Conservation (phyloP, 92 coral and sea anemone species). For the Heteractis magnifica region DNA sequence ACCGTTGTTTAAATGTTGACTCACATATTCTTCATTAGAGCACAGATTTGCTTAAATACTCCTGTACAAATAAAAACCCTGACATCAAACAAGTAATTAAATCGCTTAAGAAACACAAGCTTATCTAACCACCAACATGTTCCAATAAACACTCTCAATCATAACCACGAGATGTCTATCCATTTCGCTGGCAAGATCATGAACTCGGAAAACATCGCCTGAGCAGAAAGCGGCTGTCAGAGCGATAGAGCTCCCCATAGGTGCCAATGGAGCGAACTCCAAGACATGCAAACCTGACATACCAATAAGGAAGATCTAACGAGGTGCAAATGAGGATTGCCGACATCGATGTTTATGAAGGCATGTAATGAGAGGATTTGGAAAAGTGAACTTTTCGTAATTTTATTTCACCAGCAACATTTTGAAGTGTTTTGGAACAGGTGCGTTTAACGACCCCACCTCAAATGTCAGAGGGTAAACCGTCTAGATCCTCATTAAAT, state of each 20-base stretch:
- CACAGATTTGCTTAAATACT: neutral
- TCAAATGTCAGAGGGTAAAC: constrained; percentile 18
- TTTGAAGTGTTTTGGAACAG: constrained; percentile 17
- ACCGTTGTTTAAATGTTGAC: neutral
- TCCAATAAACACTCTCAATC: neutral
- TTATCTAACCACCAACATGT: no score
- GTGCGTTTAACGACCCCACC: constrained; percentile 31
- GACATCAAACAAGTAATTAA: neutral
- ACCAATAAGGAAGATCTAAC: no score
- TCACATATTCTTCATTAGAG: neutral
- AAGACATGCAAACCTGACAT: neutral
- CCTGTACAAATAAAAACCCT: neutral
- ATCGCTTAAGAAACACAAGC: neutral
- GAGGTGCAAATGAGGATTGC: neutral
- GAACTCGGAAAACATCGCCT: neutral
- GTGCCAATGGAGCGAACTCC: neutral
- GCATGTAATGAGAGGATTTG: neutral
- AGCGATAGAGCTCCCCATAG: neutral
- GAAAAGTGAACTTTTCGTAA: constrained; percentile 1
- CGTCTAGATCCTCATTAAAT: neutral
- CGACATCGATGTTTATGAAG: neutral
- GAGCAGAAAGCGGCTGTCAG: neutral
- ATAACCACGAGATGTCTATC: neutral
- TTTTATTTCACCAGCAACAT: constrained; percentile 3
- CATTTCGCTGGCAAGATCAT: neutral